Evolutionary conservation across 2,888 invertebrate species (phyloP).

Genomic region (Temnothorax ravouxi): DNA sequence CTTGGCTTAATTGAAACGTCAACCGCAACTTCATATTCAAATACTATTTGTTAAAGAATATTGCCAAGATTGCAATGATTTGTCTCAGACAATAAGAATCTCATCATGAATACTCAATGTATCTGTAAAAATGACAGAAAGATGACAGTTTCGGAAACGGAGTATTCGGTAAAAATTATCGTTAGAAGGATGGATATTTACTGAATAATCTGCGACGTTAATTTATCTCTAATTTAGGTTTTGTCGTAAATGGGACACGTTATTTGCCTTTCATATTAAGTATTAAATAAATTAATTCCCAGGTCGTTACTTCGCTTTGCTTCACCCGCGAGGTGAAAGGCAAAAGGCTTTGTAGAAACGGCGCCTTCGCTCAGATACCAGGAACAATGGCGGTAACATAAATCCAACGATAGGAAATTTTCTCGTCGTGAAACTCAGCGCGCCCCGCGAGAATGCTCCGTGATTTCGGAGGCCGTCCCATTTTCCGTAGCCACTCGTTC

Average conservation of each 20-base stretch:
- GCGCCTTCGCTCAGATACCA: conserved; percentile 10
- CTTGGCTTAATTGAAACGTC: conserved; percentile 26
- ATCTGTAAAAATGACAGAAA: not conserved
- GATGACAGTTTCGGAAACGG: not conserved
- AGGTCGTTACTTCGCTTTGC: conserved; percentile 10
- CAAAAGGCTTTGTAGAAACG: conserved; percentile 9
- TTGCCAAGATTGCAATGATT: not conserved
- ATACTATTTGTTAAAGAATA: not conserved
- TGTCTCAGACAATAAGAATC: not conserved
- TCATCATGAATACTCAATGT: not conserved
- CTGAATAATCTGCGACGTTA: conserved; percentile 4
- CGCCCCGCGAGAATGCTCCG: conserved; percentile 47
- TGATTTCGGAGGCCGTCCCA: conserved; percentile 43
- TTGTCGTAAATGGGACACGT: not conserved
- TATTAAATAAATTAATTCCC: conserved; percentile 40
- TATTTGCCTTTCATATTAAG: conserved; percentile 35
- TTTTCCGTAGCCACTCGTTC: conserved; percentile 52
- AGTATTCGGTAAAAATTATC: not conserved
- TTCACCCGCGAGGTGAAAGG: not conserved
- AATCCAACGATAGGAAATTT: conserved; percentile 46
- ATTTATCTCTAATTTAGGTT: conserved; percentile 4
- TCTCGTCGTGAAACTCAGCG: conserved; percentile 31
- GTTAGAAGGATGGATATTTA: not conserved
- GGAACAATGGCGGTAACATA: conserved; percentile 53
- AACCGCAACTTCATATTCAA: not conserved